phyloP scores from a whole-genome alignment of 2,888 invertebrate species.

The Lycia hirtaria region DNA sequence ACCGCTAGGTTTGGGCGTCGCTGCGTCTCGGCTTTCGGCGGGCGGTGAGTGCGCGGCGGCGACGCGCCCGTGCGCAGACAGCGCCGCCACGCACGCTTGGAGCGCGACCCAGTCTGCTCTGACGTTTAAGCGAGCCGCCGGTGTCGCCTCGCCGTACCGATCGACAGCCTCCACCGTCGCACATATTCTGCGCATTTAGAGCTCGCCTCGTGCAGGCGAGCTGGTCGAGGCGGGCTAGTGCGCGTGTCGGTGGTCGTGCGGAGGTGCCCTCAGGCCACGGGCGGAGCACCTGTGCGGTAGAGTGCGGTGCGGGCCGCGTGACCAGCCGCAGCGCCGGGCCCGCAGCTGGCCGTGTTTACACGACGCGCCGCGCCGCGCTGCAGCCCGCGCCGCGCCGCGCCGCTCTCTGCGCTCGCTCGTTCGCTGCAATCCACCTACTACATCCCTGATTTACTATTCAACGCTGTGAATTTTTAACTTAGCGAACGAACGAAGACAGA shows the following conservation, averaged over 20 bases:
- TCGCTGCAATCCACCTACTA: slow-evolving; percentile 69
- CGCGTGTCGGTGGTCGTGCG: slow-evolving; percentile 2
- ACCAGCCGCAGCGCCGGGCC: slow-evolving; percentile 57
- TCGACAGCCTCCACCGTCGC: slow-evolving; percentile 57
- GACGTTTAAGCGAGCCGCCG: slow-evolving; percentile 79
- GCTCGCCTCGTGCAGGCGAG: slow-evolving; percentile 41
- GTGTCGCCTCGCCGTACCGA: slow-evolving; percentile 68
- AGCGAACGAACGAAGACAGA: slow-evolving; percentile 75
- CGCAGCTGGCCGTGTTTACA: slow-evolving; percentile 82
- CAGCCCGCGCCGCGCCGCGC: slow-evolving; percentile 46
- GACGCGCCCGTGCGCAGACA: slow-evolving; percentile 74
- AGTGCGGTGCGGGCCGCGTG: slow-evolving; percentile 47
- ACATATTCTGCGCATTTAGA: slow-evolving; percentile 71
- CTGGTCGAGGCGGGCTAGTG: slow-evolving; percentile 14
- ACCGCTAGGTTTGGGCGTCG: slow-evolving; percentile 82
- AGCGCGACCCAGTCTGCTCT: slow-evolving; percentile 82
- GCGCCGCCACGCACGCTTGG: slow-evolving; percentile 74
- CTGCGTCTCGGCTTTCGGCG: slow-evolving; percentile 81
- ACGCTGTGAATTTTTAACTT: slow-evolving; percentile 81
- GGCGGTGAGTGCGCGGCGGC: slow-evolving; percentile 72
- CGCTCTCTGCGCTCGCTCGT: slow-evolving; percentile 56
- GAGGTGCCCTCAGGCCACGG: slow-evolving; percentile 38
- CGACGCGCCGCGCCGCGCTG: slow-evolving; percentile 64
- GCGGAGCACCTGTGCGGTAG: slow-evolving; percentile 29
- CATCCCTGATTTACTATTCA: slow-evolving; percentile 80